These are phyloP conservation scores for Rhingia rostrata DNA, from an alignment of 2,888 invertebrate species.

Conservation along the genomic window DNA sequence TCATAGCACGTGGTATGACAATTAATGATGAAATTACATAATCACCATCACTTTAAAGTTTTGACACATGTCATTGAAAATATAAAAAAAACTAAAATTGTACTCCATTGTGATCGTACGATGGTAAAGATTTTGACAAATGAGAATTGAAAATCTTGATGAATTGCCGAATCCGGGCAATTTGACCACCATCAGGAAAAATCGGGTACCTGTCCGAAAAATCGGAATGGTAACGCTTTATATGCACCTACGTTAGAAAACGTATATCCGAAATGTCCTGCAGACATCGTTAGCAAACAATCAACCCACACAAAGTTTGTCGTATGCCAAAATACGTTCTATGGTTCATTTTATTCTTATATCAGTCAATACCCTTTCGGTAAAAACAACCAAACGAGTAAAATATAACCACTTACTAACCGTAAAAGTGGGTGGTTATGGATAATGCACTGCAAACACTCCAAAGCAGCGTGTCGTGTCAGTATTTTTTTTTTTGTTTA, in stretches of 20 bases:
- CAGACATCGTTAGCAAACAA: background rate
- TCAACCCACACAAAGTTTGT: background rate
- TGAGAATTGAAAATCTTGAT: too few species aligned
- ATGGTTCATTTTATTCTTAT: slow-evolving; percentile 18
- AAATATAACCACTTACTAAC: slow-evolving; percentile 42
- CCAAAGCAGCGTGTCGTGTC: slow-evolving; percentile 38
- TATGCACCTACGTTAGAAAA: too few species aligned
- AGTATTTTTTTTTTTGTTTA: slow-evolving; percentile 6
- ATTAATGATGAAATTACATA: background rate
- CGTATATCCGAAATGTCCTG: too few species aligned
- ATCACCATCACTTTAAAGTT: background rate
- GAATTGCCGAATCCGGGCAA: too few species aligned
- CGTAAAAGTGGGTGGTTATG: slow-evolving; percentile 67
- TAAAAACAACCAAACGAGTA: slow-evolving; percentile 12
- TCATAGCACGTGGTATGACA: background rate
- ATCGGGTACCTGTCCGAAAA: too few species aligned
- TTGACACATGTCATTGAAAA: background rate
- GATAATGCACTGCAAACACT: slow-evolving; percentile 46
- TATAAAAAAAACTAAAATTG: background rate
- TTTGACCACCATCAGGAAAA: too few species aligned
- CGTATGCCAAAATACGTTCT: background rate
- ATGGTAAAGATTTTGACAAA: too few species aligned
- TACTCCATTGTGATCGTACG: too few species aligned
- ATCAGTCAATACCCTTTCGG: slow-evolving; percentile 43
- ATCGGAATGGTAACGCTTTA: too few species aligned